Base-by-base conservation (phyloP, 2,113 vertebrate genomes). In the Tympanuchus pallidicinctus region DNA sequence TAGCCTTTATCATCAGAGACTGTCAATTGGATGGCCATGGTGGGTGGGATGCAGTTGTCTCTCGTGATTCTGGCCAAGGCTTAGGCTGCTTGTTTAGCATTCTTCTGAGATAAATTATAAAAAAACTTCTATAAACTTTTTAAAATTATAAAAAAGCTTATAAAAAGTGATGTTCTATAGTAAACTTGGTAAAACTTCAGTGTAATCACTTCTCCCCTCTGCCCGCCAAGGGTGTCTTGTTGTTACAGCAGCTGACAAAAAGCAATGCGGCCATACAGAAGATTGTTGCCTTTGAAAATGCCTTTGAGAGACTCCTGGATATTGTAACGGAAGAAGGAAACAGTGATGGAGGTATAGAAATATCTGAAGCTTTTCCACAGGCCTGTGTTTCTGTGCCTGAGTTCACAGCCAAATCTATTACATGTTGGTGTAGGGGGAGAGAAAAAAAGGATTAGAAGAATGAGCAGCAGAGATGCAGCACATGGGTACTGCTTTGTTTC, bases 211-310 rank as follows among this genome's bases (percentile, higher is more conserved):
- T 63, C 25, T 82, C 47, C 95, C 65, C 25, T 30, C 32, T 3
- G 66, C 88, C 34, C 92, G 56, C 47, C 25, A 56, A 99, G 99
- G 99, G 99, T 73, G 98, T 99, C 56, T 90, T 99, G 70, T 94
- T 99, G 94, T 98, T 99, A 47, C 99, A 99, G 92, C 99, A 99
- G 11, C 67, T 99, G 92, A 99, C 99, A 45, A 99, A 99, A 98
- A 98, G 98, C 86, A 99, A 99, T 8, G 99, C 99, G 73, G 99
- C 99, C 92, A 99, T 99, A 96, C 99, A 99, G 98, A 99, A 99
- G 97, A 99, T 99, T 28, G 99, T 99, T 89, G 99, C 99, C 40
- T 99, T 99, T 95, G 99, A 99, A 96, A 99, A 99, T 70, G 99
- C 99, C 43, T 99, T 99, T 96, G 99, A 99, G 89, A 98, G 99